Conservation (phyloP, 2,113 vertebrate species). For the Chunga burmeisteri region DNA sequence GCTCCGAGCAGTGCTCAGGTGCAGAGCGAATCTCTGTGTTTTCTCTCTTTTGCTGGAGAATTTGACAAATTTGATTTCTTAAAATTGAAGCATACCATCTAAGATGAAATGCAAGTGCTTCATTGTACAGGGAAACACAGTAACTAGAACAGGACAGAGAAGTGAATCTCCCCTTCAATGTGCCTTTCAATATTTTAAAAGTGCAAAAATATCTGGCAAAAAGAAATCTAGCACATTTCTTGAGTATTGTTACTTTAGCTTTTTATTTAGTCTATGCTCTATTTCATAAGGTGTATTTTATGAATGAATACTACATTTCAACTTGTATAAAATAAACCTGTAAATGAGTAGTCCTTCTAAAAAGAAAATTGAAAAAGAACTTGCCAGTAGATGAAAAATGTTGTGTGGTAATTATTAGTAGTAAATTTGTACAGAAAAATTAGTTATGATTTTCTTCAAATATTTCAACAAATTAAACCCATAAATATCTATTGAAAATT, state of each 20-base stretch:
- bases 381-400: background rate
- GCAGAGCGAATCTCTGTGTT: rapidly evolving
- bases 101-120: background rate
- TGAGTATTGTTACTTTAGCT: background rate
- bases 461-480: background rate
- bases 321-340: background rate
- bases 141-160: background rate
- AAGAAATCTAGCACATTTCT: background rate
- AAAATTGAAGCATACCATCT: background rate
- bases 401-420: background rate
- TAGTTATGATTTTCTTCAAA: background rate
- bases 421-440: background rate
- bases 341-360: background rate
- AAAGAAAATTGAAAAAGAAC: background rate
- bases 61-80: background rate
- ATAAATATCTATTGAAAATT: background rate
- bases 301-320: background rate
- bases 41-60: background rate
- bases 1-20: background rate
- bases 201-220: background rate
- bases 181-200: background rate
- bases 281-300: background rate
- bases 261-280: background rate
- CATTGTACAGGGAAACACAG: background rate
- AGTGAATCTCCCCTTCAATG: background rate